Percentiles rank a stretch among this genome's conserved stretches.
These are phyloP conservation scores for Mormyrops boulengeri DNA, from an alignment of 2,797 vertebrate species.

Conservation along the genomic window DNA sequence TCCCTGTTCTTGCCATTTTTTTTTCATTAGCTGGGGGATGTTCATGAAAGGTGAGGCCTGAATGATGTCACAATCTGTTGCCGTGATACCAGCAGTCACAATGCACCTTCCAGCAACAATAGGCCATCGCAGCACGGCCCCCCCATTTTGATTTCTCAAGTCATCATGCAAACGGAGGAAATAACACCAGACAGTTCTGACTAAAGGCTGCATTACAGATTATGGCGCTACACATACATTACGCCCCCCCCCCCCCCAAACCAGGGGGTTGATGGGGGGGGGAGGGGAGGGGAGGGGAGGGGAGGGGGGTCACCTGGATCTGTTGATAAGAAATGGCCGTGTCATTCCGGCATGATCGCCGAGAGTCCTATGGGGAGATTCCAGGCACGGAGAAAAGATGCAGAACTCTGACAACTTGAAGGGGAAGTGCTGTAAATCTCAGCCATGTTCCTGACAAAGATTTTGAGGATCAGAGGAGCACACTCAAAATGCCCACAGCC, in stretches of 20 bases:
- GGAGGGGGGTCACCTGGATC: background rate
- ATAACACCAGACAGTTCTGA: background rate
- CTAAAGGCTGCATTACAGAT: background rate
- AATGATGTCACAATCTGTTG: background rate
- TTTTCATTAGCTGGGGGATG: background rate
- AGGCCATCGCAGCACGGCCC: no score
- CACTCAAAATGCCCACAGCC: background rate
- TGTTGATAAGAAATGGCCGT: conserved; percentile 57
- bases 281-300: no score
- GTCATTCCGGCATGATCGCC: conserved; percentile 57
- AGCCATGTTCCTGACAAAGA: conserved; percentile 38
- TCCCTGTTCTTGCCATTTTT: background rate
- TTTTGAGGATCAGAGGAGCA: background rate
- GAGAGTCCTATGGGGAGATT: conserved; percentile 59
- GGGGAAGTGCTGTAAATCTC: conserved; percentile 44
- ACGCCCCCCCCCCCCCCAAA: background rate
- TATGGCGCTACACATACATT: conserved; percentile 18
- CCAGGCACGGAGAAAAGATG: conserved; percentile 52
- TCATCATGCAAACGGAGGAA: background rate
- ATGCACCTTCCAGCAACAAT: background rate
- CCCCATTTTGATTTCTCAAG: background rate
- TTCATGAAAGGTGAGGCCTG: background rate
- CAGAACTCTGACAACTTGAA: conserved; percentile 47
- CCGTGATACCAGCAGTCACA: background rate
- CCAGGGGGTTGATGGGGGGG: no score